Conservation (phyloP, 2,797 vertebrate genomes). For the Poeciliopsis turneri region DNA sequence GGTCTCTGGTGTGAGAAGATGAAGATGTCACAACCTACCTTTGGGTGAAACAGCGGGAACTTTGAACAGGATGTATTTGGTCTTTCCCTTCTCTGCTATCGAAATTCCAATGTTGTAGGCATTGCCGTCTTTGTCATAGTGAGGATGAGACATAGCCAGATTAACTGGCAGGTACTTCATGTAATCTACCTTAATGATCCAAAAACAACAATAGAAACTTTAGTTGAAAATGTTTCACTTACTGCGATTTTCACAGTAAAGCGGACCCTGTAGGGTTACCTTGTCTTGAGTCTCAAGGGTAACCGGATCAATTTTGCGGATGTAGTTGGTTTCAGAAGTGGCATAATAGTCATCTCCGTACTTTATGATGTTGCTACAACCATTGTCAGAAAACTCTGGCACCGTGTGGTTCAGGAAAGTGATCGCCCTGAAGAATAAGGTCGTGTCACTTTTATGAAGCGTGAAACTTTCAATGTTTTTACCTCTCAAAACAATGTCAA, state of each 20-base stretch:
- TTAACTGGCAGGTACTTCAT: constrained; percentile 87
- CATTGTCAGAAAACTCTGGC: constrained; percentile 97
- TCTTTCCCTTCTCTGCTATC: constrained; percentile 92
- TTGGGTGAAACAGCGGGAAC: constrained; percentile 80
- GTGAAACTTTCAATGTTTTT: background rate
- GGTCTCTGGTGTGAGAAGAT: background rate
- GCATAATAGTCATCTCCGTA: constrained; percentile 90
- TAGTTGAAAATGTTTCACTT: background rate
- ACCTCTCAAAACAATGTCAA: background rate
- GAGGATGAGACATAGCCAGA: constrained; percentile 88
- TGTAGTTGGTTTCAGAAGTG: constrained; percentile 93
- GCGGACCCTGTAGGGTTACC: constrained; percentile 69
- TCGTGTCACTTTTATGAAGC: background rate
- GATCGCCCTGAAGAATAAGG: constrained; percentile 82
- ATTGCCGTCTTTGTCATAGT: constrained; percentile 92
- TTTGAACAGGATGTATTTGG: constrained; percentile 92
- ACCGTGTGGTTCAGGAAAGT: constrained; percentile 92
- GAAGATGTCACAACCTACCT: constrained; percentile 44
- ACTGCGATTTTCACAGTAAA: background rate
- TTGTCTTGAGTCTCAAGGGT: constrained; percentile 93
- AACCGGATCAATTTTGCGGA: constrained; percentile 89
- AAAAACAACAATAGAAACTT: background rate
- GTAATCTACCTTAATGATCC: constrained; percentile 88
- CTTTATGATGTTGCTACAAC: constrained; percentile 91
- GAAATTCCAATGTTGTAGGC: constrained; percentile 92